Base-by-base conservation (phyloP, 2,888 invertebrate genomes). In the Dicyrtomina minuta region DNA sequence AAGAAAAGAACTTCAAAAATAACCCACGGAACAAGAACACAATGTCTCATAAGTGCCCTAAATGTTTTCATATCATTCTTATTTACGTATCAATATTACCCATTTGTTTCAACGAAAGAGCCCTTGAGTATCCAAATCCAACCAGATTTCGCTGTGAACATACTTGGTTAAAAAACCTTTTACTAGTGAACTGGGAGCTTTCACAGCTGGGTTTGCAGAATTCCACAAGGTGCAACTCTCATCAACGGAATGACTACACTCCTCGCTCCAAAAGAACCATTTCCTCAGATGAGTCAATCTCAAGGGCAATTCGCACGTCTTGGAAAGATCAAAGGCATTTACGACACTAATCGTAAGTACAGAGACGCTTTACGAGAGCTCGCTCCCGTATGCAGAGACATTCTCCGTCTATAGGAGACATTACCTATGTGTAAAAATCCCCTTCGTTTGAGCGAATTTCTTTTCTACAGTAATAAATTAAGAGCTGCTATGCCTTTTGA, bases 201-300 rank as follows among this genome's bases (percentile, higher is more conserved):
- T n/a, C n/a, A n/a, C n/a, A n/a, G n/a, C 65, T 56, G 26, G 60
- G 58, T 58, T 70, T 39, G 20, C 53, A 53, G 60, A 69, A 71
- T 74, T 72, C 74, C 74, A 59, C 33, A 66, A 68, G 74, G 74
- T 67, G 68, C 70, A 72, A 74, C 72, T 68, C 69, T 74, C 72
- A 74, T 74, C 74, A 74, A 69, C 58, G 58, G 66, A 72, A 72
- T 73, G 67, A 68, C 70, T 69, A 33, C 4, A 33, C 33, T 33
- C 4, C 33, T 22, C 26, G 53, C 53, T 22, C 17, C 58, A 15
- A 41, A 17, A 58, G 33, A 24, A 55, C 58, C 39, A 3, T 58
- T 56, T 24, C n/a, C 10, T 15, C 8, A 39, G 17, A 58, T 17
- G 56, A 58, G 58, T 41, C 58, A 33, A 58, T 58, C 58, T 58